These are phyloP conservation scores for Crotophaga sulcirostris DNA, from an alignment of 2,113 vertebrate species.

Conservation along the genomic window DNA sequence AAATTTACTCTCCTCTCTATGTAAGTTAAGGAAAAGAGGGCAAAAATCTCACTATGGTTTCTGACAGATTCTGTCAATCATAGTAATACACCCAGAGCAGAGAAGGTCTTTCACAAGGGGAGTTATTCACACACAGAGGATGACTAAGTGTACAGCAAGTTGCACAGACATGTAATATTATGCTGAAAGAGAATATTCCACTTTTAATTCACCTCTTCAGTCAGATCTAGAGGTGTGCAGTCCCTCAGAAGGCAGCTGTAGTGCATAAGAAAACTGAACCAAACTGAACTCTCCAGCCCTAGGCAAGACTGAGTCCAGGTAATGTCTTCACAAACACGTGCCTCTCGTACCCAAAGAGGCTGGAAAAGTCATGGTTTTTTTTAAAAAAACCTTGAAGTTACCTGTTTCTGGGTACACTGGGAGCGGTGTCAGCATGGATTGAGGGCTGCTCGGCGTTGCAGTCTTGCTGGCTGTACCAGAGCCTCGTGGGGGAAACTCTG, in stretches of 20 bases:
- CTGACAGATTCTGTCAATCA: slow-evolving; percentile 40
- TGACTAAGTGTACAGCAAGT: slow-evolving; percentile 33
- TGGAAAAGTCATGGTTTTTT: not conserved
- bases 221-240: not conserved
- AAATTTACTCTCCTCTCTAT: not conserved
- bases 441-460: not conserved
- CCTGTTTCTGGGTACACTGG: not conserved
- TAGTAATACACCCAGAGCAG: not conserved
- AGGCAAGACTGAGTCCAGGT: not conserved
- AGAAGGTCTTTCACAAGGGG: not conserved
- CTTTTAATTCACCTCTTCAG: slow-evolving; percentile 16
- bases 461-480: not conserved
- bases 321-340: not conserved
- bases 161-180: not conserved
- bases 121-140: slow-evolving; percentile 5
- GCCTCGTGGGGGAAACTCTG: not conserved
- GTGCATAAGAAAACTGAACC: not conserved
- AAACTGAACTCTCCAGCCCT: not conserved
- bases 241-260: not conserved
- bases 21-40: not conserved
- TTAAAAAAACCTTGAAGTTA: not conserved
- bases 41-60: not conserved
- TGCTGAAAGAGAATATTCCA: slow-evolving; percentile 10
- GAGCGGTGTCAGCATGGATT: not conserved
- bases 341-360: not conserved